Evolutionary conservation across 2,113 vertebrate species (phyloP).

Genomic region (Oophaga pumilio): DNA sequence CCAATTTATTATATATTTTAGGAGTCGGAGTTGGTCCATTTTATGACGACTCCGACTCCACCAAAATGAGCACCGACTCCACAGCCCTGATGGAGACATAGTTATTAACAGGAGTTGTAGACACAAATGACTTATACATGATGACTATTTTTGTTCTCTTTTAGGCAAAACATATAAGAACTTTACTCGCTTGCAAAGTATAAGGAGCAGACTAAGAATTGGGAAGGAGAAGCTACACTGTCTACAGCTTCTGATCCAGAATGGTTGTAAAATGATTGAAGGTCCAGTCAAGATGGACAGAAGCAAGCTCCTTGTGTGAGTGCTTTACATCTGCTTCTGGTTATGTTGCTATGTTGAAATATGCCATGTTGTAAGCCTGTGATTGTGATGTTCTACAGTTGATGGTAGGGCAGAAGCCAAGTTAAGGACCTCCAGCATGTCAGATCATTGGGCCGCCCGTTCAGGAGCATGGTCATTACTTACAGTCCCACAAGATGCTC

Average conservation of each 20-base stretch:
- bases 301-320: neutral
- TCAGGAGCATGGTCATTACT: no score
- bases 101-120: no score
- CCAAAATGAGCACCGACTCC: no score
- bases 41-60: no score
- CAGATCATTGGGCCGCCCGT: no score
- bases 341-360: neutral
- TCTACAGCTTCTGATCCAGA: conserved; percentile 9
- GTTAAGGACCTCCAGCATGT: no score
- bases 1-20: no score
- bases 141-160: neutral
- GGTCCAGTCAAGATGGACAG: conserved; percentile 12
- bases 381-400: neutral
- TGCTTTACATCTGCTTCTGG: neutral
- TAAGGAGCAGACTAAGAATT: conserved; percentile 2
- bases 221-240: neutral
- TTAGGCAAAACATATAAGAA: neutral
- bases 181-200: neutral
- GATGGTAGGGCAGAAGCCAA: neutral
- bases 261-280: neutral
- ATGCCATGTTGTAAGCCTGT: neutral
- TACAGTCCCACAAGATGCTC: no score
- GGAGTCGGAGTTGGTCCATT: no score
- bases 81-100: neutral
- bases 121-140: no score